Evolutionary conservation across 2,888 invertebrate genomes (phyloP).

Genomic region (Erannis defoliaria): DNA sequence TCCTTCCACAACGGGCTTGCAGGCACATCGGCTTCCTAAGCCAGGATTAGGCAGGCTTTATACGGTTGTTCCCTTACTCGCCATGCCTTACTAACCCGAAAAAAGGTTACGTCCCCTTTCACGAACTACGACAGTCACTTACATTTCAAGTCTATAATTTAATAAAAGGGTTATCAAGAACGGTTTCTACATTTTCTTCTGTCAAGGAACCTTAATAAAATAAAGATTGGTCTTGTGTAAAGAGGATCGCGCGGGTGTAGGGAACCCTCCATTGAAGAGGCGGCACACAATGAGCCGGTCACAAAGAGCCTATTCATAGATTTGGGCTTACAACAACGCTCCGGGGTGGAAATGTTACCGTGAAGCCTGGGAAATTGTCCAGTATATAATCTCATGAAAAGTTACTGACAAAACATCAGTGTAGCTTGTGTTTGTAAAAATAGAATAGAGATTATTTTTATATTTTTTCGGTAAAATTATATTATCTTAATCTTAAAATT

Average conservation of each 20-base stretch:
- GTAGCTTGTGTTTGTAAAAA: not conserved
- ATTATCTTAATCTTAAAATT: too few relatives aligned
- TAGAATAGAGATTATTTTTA: too few relatives aligned
- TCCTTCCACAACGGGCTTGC: conserved; percentile 19
- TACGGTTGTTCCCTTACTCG: conserved; percentile 49
- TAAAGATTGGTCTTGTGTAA: conserved; percentile 56
- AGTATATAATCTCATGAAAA: conserved; percentile 13
- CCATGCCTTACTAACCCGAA: conserved; percentile 48
- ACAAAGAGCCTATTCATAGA: conserved; percentile 65
- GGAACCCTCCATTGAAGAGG: conserved; percentile 56
- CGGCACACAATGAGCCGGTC: conserved; percentile 60
- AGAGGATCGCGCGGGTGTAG: conserved; percentile 51
- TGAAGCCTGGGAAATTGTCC: conserved; percentile 21
- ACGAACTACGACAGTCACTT: conserved; percentile 29
- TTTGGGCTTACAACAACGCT: conserved; percentile 56
- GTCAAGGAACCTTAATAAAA: conserved; percentile 51
- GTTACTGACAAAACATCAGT: not conserved
- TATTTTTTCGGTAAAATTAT: too few relatives aligned
- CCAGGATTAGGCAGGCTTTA: conserved; percentile 63
- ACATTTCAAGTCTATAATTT: conserved; percentile 37
- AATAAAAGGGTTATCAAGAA: conserved; percentile 44
- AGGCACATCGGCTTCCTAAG: conserved; percentile 62
- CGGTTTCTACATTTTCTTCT: conserved; percentile 34
- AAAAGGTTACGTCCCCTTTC: conserved; percentile 49
- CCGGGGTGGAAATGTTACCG: conserved; percentile 30